Base-by-base conservation (phyloP, 2,888 invertebrate genomes). In the Cantharis rufa region DNA sequence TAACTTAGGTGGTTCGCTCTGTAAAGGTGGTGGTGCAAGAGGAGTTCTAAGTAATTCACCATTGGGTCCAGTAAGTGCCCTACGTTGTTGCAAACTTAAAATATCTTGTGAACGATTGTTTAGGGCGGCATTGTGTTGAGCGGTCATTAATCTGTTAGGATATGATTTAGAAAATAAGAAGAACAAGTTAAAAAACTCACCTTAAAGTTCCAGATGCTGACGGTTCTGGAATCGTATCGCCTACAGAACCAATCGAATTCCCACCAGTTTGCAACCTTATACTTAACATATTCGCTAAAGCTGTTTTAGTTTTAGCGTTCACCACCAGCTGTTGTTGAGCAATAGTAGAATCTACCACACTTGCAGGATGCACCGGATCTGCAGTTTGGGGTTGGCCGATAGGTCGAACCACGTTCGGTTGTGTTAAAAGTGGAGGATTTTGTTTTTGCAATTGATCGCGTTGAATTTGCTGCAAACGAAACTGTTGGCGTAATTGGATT, bases 231-330 rank as follows among this genome's bases (percentile, higher is more conserved):
- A 87, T 68, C 78, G 83, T 64, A 82, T 80, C 69, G 80, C 78
- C 75, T 82, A 85, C 28, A 80, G 84, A 48, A 82, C 82, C 90
- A 88, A 79, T 89, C 3, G 88, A 84, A 1, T 89, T 85, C 9
- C 91, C 90, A 75, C 90, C 90, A 79, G 87, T 88, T 84, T 94
- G 92, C 75, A 95, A 87, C 69, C 97, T 91, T 84, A 93, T 97
- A 84, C 94, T 97, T 78, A 98, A 90, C 95, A 98, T 96, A 87
- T 98, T 97, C 15, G 98, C 98, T 75, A 98, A 90, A 0, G 98
- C 98, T 0, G 98, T 98, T 90, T 98, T 98, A 3, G 97, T 96
- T 89, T 96, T 96, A 0, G 95, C 93, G 84, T 95, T 95, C 71
- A 96, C 96, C 62, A 94, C 90, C 76, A 93, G 85, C 15, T 92